Evolutionary conservation across 2,888 invertebrate genomes (phyloP).

Genomic region (Lepidocyrtoides sp.): DNA sequence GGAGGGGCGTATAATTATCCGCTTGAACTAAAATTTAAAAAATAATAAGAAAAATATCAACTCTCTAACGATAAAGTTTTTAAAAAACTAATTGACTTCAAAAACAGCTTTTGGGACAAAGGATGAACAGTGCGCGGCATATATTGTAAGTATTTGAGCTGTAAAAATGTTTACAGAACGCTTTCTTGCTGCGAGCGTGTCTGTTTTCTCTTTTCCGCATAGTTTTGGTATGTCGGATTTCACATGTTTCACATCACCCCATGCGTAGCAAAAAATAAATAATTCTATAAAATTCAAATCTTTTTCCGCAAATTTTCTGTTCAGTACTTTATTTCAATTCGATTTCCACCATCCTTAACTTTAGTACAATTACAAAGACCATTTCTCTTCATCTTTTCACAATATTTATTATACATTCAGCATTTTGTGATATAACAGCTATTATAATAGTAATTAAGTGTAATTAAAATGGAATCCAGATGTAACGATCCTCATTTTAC

Average conservation of each 20-base stretch:
- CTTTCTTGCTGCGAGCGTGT: no score
- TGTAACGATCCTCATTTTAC: not conserved
- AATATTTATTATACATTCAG: constrained; percentile 17
- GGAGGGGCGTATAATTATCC: constrained; percentile 37
- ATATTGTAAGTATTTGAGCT: no score
- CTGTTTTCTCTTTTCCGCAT: no score
- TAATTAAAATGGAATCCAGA: not conserved
- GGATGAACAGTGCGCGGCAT: no score
- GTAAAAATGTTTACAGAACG: no score
- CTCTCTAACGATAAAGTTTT: not conserved
- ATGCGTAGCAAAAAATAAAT: not conserved
- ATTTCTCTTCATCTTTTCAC: constrained; percentile 16
- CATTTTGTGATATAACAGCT: not conserved
- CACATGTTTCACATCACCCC: not conserved
- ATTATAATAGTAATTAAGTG: not conserved
- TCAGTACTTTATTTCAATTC: constrained; percentile 61
- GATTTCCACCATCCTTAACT: constrained; percentile 24
- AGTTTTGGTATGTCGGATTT: no score
- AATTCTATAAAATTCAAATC: no score
- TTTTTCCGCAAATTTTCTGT: not conserved
- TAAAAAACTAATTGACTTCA: constrained; percentile 44
- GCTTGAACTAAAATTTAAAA: no score
- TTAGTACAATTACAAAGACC: constrained; percentile 54
- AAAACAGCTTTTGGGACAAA: not conserved
- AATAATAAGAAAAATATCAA: constrained; percentile 14